phyloP scores from a whole-genome alignment of 1,140 invertebrate species.

The Orchestia grillus region DNA sequence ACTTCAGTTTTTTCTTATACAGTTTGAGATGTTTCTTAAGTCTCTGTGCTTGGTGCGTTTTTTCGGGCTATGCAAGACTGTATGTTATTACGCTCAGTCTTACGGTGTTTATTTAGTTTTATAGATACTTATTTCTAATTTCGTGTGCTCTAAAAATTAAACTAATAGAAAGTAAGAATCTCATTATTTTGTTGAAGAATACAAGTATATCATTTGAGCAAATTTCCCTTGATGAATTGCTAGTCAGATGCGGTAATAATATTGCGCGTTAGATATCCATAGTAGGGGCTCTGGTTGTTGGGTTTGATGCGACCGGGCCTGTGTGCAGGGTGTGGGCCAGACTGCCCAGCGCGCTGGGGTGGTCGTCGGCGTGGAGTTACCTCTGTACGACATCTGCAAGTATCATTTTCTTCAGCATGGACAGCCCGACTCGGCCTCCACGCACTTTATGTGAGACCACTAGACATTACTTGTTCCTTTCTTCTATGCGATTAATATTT shows the following conservation, averaged over 20 bases:
- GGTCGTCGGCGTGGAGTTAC: slow-evolving; percentile 93
- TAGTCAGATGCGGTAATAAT: neutral
- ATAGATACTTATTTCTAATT: no score
- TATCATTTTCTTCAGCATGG: slow-evolving; percentile 78
- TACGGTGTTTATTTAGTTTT: no score
- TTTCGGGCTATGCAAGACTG: no score
- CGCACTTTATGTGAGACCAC: slow-evolving; percentile 88
- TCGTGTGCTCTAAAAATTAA: no score
- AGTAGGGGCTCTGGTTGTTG: neutral
- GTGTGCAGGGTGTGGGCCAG: slow-evolving; percentile 84
- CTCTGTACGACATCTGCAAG: slow-evolving; percentile 93
- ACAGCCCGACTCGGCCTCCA: slow-evolving; percentile 82
- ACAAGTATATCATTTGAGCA: neutral
- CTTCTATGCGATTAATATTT: neutral
- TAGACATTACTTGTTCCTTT: neutral
- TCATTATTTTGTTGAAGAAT: neutral
- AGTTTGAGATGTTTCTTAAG: no score
- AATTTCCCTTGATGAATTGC: neutral
- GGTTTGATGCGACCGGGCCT: neutral
- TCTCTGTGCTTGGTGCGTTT: no score
- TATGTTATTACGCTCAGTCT: no score
- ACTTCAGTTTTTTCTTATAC: no score
- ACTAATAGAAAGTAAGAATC: neutral
- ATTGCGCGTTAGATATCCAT: neutral
- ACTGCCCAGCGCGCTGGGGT: slow-evolving; percentile 92